A percentile compares a stretch with the other conserved stretches of the same genome.
Evolutionary conservation across 2,113 vertebrate genomes (phyloP).

Genomic region (Leptocoma aspasia): DNA sequence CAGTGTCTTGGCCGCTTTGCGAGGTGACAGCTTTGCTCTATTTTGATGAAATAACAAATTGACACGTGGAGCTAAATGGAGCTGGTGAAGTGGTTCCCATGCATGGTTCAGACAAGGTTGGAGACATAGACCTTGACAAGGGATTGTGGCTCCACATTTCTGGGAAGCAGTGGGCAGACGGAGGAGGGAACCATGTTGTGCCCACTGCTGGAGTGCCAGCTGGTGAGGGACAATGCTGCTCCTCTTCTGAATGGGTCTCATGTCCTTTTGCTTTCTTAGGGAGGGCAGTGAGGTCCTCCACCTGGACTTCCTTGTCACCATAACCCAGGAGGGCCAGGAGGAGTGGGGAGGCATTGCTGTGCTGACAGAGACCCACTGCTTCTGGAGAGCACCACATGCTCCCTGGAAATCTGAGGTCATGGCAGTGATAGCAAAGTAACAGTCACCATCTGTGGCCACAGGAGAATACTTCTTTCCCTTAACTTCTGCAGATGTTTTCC

Average conservation of each 20-base stretch:
- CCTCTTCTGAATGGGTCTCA: background rate
- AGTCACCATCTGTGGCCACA: background rate
- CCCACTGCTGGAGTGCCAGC: background rate
- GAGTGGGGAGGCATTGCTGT: background rate
- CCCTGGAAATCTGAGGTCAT: background rate
- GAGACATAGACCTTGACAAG: background rate
- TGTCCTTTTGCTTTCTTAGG: background rate
- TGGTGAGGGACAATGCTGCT: background rate
- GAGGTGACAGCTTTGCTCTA: background rate
- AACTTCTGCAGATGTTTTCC: background rate
- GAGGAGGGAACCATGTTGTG: accelerated
- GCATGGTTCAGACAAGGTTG: background rate
- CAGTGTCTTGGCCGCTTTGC: accelerated
- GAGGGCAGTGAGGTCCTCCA: background rate
- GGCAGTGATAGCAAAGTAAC: background rate
- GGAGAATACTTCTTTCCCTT: background rate
- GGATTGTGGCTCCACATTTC: background rate
- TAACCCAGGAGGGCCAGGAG: background rate
- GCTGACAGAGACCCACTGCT: background rate
- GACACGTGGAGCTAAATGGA: background rate
- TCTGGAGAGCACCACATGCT: background rate
- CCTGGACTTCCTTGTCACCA: background rate
- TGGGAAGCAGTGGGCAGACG: accelerated
- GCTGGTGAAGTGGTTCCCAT: background rate
- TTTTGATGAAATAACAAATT: background rate